Base-by-base conservation (phyloP, 2,113 vertebrate genomes). In the Jacana jacana region DNA sequence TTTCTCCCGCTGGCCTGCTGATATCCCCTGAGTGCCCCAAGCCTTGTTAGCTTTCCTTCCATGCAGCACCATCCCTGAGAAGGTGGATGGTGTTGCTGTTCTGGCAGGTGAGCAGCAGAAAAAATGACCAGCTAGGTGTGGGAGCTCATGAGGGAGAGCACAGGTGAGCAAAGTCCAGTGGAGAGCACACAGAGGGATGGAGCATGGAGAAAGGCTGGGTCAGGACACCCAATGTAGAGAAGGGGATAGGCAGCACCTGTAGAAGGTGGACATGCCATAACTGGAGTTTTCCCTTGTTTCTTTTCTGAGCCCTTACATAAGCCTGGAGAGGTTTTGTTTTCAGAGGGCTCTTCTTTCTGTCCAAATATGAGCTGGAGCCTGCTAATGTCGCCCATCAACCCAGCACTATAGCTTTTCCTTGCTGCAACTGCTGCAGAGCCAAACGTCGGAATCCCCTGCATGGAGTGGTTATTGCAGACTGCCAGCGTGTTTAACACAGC, bases 161-260 rank as follows among this genome's bases (percentile, higher is more conserved):
- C 5, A 44, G 61, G 22, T 0, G 5, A 82, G 24, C 3, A 0
- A 54, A 51, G 49, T 27, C n/a, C 66, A 71, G 17, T 13, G 75
- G 61, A 54, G 37, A 89, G 25, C 42, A 51, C 31, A 48, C 37
- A 8, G 23, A 27, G 40, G 60, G 46, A 83, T 1, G 13, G 31
- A 79, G 7, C 73, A 39, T 35, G 46, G 25, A 63, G 55, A 86
- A 80, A 64, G 2, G 1, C 9, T 17, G 19, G 10, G 17, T 46
- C 5, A 42, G 90, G 25, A 80, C 27, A 48, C 16, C 8, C 0
- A 0, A 4, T 0, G 0, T 13, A 15, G 39, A 39, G 39, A 66
- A 70, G 37, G 12, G 39, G 11, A 24, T 18, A 33, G 18, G 60
- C 57, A 85, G 61, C 48, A 48, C 49, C 64, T 61, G 55, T 44